A percentile compares a stretch with the other conserved stretches of the same genome.
Conservation (phyloP, 2,888 invertebrate species). For the Cryptus armator region DNA sequence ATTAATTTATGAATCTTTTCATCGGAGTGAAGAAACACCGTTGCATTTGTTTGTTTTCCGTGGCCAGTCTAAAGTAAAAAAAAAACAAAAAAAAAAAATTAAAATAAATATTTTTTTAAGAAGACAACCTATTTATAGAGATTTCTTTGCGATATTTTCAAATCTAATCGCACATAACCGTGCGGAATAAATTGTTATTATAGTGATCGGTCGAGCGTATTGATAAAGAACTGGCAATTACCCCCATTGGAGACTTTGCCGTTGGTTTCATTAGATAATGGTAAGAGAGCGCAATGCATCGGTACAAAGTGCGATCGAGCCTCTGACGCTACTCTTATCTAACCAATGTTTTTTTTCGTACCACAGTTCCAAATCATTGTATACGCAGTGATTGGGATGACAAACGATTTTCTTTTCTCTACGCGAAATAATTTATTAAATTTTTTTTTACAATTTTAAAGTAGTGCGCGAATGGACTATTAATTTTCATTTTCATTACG, state of each 20-base stretch:
- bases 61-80: neutral
- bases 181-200: neutral
- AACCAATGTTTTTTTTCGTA: neutral
- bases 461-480: neutral
- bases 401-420: neutral
- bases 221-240: neutral
- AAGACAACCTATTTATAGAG: too few species aligned
- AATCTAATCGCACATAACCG: neutral
- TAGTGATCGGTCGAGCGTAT: neutral
- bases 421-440: neutral
- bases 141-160: too few species aligned
- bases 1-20: neutral
- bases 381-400: neutral
- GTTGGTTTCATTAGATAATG: neutral
- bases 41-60: neutral
- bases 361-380: neutral
- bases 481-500: neutral
- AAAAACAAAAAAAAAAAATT: neutral
- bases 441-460: neutral
- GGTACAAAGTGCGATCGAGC: slow-evolving; percentile 42
- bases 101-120: neutral
- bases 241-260: neutral
- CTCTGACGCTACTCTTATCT: slow-evolving; percentile 2
- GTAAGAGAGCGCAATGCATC: neutral
- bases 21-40: neutral